Conservation (phyloP, 2,888 invertebrate genomes). For the Globia sparganii region DNA sequence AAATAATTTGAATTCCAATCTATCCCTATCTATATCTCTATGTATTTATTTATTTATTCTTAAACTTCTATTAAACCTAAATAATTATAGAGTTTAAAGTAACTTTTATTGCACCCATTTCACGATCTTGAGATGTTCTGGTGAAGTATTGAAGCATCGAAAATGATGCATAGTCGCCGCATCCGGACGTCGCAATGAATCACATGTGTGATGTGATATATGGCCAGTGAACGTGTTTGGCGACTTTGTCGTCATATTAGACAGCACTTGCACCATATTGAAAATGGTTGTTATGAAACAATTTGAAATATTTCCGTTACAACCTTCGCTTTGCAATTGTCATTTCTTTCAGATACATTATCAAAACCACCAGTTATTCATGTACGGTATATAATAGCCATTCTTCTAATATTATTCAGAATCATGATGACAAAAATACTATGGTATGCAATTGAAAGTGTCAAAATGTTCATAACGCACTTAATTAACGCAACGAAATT, state of each 20-base stretch:
- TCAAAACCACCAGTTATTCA: not conserved
- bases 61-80: not conserved
- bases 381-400: not conserved
- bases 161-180: slow-evolving; percentile 26
- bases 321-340: not conserved
- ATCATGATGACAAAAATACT: not conserved
- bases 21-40: not conserved
- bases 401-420: not conserved
- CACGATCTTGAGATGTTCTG: slow-evolving; percentile 4
- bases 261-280: not conserved
- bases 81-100: not conserved
- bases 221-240: slow-evolving; percentile 21
- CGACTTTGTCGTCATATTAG: not conserved
- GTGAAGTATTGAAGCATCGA: slow-evolving; percentile 28
- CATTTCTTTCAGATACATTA: not conserved
- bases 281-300: slow-evolving; percentile 3
- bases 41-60: not conserved
- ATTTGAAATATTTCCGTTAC: no score
- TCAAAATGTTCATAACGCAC: not conserved
- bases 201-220: slow-evolving; percentile 32
- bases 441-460: not conserved
- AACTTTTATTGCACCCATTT: not conserved
- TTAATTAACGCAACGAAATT: slow-evolving; percentile 39
- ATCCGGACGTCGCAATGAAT: slow-evolving; percentile 38
- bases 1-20: not conserved